These are phyloP conservation scores for Amphiprion clarkii DNA, from an alignment of 2,797 vertebrate species.

Conservation along the genomic window DNA sequence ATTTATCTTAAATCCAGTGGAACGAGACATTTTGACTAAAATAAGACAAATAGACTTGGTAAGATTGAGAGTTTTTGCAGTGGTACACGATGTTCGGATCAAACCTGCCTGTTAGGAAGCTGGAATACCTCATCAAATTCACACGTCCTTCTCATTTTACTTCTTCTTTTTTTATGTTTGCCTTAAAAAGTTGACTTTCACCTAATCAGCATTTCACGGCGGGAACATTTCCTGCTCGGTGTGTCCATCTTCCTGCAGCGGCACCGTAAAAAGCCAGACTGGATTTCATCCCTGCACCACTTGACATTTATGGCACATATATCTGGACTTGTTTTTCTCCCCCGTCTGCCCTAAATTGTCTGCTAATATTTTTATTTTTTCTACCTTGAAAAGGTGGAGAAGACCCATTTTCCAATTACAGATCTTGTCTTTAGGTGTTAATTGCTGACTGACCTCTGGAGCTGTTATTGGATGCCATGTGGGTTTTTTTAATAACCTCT, in stretches of 20 bases:
- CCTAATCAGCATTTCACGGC: constrained; percentile 24
- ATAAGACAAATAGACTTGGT: too few species aligned
- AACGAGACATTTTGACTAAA: too few species aligned
- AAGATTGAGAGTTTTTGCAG: too few species aligned
- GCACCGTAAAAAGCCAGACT: constrained; percentile 25
- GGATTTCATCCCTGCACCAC: constrained; percentile 42
- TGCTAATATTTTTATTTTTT: constrained; percentile 33
- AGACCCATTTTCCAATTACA: constrained; percentile 75
- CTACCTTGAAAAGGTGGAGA: constrained; percentile 50
- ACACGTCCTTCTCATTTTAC: neutral
- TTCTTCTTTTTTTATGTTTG: constrained; percentile 1
- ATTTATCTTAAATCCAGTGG: too few species aligned
- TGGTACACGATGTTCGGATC: neutral
- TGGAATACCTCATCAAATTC: neutral
- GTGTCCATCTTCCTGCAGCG: neutral
- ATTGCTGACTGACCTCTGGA: constrained; percentile 76
- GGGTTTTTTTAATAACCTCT: constrained; percentile 71
- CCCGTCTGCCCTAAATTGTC: constrained; percentile 32
- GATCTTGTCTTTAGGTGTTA: constrained; percentile 78
- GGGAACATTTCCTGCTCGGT: constrained; percentile 13
- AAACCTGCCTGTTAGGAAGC: neutral
- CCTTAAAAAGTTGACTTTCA: constrained; percentile 30
- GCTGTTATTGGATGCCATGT: constrained; percentile 48
- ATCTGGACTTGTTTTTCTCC: constrained; percentile 47
- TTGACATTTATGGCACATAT: constrained; percentile 67